phyloP scores from a whole-genome alignment of 37 sponge, comb jelly and placozoan genomes.

The Theonella swinhoei region DNA sequence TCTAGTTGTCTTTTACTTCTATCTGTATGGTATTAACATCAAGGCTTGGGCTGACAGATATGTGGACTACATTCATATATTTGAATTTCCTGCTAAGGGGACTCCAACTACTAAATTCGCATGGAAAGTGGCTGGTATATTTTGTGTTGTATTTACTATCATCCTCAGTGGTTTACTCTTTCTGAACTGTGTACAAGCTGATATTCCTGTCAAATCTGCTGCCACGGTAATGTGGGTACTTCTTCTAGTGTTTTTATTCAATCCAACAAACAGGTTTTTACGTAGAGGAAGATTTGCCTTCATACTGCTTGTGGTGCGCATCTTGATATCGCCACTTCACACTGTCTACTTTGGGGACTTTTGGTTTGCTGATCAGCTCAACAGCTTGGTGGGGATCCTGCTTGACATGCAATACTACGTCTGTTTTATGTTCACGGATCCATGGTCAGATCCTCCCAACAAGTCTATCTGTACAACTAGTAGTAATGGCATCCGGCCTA shows the following conservation, averaged over 20 bases:
- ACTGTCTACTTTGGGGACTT: slow-evolving; percentile 90
- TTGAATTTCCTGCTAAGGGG: slow-evolving; percentile 29
- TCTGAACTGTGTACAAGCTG: background rate
- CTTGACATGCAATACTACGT: slow-evolving; percentile 85
- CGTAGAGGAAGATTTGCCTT: slow-evolving; percentile 54
- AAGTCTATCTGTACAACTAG: slow-evolving; percentile 31
- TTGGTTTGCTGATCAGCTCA: slow-evolving; percentile 97
- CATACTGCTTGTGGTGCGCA: slow-evolving; percentile 55
- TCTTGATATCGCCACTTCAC: slow-evolving; percentile 81
- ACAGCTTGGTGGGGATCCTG: slow-evolving; percentile 83
- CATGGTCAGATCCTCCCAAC: slow-evolving; percentile 11
- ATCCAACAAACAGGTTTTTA: slow-evolving; percentile 55
- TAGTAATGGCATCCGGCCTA: slow-evolving; percentile 71
- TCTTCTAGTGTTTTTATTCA: slow-evolving; percentile 48
- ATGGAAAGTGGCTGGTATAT: slow-evolving; percentile 45
- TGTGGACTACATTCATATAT: slow-evolving; percentile 67
- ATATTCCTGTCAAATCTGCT: slow-evolving; percentile 29
- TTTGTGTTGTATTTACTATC: slow-evolving; percentile 34
- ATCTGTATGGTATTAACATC: slow-evolving; percentile 71
- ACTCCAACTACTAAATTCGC: slow-evolving; percentile 56
- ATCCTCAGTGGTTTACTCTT: slow-evolving; percentile 20
- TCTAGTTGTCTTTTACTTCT: slow-evolving; percentile 61
- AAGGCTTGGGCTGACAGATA: slow-evolving; percentile 46
- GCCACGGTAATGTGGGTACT: slow-evolving; percentile 62
- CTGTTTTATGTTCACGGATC: slow-evolving; percentile 65